These are phyloP conservation scores for Drosophila lowei DNA, from an alignment of 1,140 invertebrate species.

Conservation along the genomic window DNA sequence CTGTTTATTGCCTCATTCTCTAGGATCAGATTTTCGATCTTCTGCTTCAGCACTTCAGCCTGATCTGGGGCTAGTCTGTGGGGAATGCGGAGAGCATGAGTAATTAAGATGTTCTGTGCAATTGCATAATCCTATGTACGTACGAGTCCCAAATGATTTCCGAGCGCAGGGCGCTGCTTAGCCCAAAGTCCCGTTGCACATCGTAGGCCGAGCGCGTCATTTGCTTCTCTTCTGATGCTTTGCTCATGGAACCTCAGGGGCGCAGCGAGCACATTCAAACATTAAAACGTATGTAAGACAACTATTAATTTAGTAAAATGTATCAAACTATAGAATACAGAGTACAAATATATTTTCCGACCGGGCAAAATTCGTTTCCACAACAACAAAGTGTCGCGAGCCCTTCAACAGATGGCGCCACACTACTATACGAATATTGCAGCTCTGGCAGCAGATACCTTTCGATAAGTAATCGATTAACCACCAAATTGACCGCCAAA, in stretches of 20 bases:
- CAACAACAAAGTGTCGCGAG: slow-evolving; percentile 1
- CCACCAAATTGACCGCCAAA: background rate
- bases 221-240: slow-evolving; percentile 3
- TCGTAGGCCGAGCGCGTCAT: slow-evolving; percentile 58
- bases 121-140: slow-evolving; percentile 28
- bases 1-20: slow-evolving; percentile 22
- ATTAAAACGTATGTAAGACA: background rate
- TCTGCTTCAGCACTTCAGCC: slow-evolving; percentile 54
- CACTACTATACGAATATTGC: slow-evolving; percentile 21
- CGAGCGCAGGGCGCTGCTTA: slow-evolving; percentile 51
- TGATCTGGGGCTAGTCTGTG: slow-evolving; percentile 57
- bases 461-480: background rate
- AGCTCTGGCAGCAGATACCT: background rate
- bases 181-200: slow-evolving; percentile 75
- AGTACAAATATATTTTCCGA: too few relatives aligned
- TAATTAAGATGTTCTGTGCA: background rate
- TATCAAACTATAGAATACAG: too few relatives aligned
- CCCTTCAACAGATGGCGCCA: slow-evolving; percentile 26
- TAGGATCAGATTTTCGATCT: slow-evolving; percentile 60
- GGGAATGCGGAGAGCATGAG: background rate
- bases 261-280: background rate
- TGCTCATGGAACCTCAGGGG: background rate
- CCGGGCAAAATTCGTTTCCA: slow-evolving; percentile 1
- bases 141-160: slow-evolving; percentile 80
- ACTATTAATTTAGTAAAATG: background rate